A percentile compares a stretch with the other conserved stretches of the same genome.
phyloP scores from a whole-genome alignment of 2,888 invertebrate species.

The Antheraea yamamai region DNA sequence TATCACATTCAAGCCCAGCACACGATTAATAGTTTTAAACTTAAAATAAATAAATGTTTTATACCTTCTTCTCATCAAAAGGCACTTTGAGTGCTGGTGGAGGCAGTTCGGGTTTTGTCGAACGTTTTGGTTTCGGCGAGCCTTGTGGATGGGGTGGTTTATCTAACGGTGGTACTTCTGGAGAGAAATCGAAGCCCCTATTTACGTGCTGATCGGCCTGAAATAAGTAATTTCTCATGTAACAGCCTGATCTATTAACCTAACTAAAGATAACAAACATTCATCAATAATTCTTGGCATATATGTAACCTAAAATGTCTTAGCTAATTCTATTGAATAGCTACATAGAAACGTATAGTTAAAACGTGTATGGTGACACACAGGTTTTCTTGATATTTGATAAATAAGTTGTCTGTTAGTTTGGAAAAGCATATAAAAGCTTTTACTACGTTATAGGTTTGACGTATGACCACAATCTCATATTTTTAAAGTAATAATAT shows the following conservation, averaged over 20 bases:
- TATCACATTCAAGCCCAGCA: neutral
- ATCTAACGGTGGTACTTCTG: conserved; percentile 23
- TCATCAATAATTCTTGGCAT: neutral
- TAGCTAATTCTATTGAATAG: no score
- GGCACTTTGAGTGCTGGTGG: conserved; percentile 33
- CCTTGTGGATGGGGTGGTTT: conserved; percentile 22
- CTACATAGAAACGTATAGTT: no score
- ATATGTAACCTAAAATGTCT: no score
- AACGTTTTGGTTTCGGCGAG: conserved; percentile 33
- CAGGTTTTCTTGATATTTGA: no score
- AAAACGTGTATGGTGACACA: no score
- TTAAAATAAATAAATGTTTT: neutral
- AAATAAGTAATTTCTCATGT: conserved; percentile 18
- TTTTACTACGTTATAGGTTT: no score
- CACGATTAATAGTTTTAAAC: neutral
- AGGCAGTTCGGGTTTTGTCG: conserved; percentile 27
- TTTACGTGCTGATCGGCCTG: conserved; percentile 34
- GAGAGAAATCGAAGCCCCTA: conserved; percentile 35
- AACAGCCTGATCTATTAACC: neutral
- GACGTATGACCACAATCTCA: no score
- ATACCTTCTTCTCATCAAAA: conserved; percentile 24
- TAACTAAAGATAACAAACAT: neutral
- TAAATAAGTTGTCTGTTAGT: neutral
- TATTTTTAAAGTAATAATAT: no score
- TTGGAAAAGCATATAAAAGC: neutral